These are phyloP conservation scores for Semotilus atromaculatus DNA, from an alignment of 2,797 vertebrate species.

Conservation along the genomic window DNA sequence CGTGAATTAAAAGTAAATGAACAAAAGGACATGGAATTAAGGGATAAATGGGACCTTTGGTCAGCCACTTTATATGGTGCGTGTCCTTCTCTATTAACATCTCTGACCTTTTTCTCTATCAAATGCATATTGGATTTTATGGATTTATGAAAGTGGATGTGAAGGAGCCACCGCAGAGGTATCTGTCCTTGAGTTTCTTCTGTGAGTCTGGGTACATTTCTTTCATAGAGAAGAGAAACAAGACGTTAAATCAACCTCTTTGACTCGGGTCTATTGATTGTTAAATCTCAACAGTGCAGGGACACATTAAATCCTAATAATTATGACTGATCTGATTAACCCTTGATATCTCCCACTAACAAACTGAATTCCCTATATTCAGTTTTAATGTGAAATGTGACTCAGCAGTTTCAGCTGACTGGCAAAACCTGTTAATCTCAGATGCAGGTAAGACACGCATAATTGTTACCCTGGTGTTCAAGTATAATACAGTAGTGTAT, in stretches of 20 bases:
- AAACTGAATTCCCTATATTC: not conserved
- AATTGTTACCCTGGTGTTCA: not conserved
- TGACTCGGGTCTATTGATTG: not conserved
- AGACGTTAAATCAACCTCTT: not conserved
- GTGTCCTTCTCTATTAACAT: constrained; percentile 8
- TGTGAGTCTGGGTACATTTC: not conserved
- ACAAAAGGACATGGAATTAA: constrained; percentile 38
- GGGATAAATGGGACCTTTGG: constrained; percentile 18
- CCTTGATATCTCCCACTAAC: not conserved
- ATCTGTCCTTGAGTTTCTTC: not conserved
- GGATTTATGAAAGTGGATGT: not conserved
- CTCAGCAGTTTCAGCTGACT: not conserved
- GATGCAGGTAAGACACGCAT: not conserved
- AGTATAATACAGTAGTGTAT: not conserved
- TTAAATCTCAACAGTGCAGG: not conserved
- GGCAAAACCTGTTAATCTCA: constrained; percentile 7
- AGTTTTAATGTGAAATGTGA: not conserved
- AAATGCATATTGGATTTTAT: constrained; percentile 14
- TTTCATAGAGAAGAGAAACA: not conserved
- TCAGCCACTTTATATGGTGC: not conserved
- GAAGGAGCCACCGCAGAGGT: not conserved
- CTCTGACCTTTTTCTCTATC: constrained; percentile 11
- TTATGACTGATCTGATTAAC: not conserved
- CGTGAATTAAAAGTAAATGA: constrained; percentile 39
- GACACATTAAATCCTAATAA: not conserved